Base-by-base conservation (phyloP, 2,113 vertebrate species). In the Lagenorhynchus albirostris region DNA sequence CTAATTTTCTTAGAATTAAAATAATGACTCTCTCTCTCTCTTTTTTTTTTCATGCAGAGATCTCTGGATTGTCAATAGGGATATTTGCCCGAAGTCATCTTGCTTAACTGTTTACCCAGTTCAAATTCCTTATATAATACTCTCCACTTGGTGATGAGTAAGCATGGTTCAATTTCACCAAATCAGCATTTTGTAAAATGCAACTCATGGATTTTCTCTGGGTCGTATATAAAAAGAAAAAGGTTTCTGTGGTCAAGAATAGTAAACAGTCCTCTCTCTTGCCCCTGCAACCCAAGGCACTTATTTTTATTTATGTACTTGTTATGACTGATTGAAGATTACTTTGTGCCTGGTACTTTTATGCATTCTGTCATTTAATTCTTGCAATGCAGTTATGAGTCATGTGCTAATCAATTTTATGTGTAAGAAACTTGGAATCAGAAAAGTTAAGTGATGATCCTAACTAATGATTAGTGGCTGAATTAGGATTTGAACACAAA, bases 1-100 rank as follows among this genome's bases (percentile, higher is more conserved):
- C 4, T 83, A 86, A 41, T 71, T 96, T 88, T 88, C 50, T 95
- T 73, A 88, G 10, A 88, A 60, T 55, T 87, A 81, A 93, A 87
- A 63, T 85, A 82, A 73, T 23, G 13, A 67, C 31, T 62, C 5
- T 71, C 63, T 53, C 50, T 50, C 50, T 50, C 20, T 5, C 41
- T 41, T 41, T 83, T 18, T 65, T 38, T 38, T 20, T 13, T 4
- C 21, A 58, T 58, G 26, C 63, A 53, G 26, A 68, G 38, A 36
- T 11, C 15, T 95, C 63, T 73, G 55, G 38, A 60, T 83, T 79
- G 33, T 65, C 60, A 80, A 5, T 38, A 63, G 33, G 17, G 41
- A 33, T 47, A 91, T 87, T 87, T 87, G 31, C 21, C 62, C 68
- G 15, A 93, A 86, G 26, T 58, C 70, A 71, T 41, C 25, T 93